Percentiles rank a stretch among this genome's conserved stretches.
These are phyloP conservation scores for Hippocampus zosterae DNA, from an alignment of 2,113 vertebrate species.

Conservation along the genomic window DNA sequence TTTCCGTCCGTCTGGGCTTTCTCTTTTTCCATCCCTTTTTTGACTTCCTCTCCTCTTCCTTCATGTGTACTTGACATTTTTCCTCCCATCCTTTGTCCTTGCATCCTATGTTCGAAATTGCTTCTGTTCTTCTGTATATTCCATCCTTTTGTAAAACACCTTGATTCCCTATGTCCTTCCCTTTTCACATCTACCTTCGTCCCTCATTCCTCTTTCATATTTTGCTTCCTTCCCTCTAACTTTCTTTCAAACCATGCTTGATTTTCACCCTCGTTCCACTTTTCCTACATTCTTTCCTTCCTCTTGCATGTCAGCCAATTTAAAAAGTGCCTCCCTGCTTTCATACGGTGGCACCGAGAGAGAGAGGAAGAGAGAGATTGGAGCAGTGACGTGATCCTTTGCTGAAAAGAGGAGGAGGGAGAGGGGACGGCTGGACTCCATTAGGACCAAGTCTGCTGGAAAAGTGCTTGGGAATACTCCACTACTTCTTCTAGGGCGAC, in stretches of 20 bases:
- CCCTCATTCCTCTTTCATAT: no score
- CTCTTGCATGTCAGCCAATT: background rate
- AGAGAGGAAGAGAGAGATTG: conserved; percentile 72
- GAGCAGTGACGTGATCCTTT: conserved; percentile 69
- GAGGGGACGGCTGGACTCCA: conserved; percentile 72
- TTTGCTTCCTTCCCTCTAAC: no score
- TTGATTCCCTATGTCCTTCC: background rate
- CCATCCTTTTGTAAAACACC: no score
- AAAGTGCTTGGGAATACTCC: conserved; percentile 72
- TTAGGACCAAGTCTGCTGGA: conserved; percentile 65
- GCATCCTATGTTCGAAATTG: no score
- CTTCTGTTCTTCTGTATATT: background rate
- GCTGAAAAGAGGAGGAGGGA: conserved; percentile 50
- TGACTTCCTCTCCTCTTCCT: no score
- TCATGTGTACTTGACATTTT: no score
- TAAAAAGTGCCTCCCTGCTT: background rate
- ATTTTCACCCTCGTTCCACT: background rate
- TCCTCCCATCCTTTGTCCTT: no score
- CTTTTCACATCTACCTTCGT: background rate
- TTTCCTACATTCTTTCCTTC: background rate
- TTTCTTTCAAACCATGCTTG: background rate
- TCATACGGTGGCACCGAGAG: conserved; percentile 45
- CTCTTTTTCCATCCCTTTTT: no score
- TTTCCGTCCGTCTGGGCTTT: no score
- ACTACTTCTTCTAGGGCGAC: conserved; percentile 55